Percentiles rank a stretch among this genome's conserved stretches.
These are phyloP conservation scores for Apis florea DNA, from an alignment of 1,140 invertebrate species.

Conservation along the genomic window DNA sequence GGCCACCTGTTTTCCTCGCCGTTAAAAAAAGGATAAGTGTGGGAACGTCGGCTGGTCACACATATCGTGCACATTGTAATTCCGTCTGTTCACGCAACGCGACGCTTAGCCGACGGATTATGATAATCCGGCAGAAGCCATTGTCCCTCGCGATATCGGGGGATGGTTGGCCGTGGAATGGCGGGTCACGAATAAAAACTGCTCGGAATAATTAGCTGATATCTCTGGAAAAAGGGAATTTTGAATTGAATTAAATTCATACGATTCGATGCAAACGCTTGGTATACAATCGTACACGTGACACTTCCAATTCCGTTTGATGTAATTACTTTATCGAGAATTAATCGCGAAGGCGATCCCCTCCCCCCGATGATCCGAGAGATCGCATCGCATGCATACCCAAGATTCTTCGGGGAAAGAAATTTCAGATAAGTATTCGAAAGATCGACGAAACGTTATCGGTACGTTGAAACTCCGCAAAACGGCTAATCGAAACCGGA, in stretches of 20 bases:
- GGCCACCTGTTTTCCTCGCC: conserved; percentile 53
- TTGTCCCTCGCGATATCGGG: conserved; percentile 1
- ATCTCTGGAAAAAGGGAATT: background rate
- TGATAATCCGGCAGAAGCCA: conserved; percentile 47
- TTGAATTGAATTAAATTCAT: background rate
- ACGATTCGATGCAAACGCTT: too few species aligned
- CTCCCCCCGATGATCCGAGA: too few species aligned
- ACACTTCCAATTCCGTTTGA: too few species aligned
- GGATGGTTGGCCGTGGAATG: conserved; percentile 5
- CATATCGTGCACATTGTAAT: conserved; percentile 50
- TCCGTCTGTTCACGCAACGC: conserved; percentile 36
- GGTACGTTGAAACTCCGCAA: background rate
- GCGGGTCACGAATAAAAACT: background rate
- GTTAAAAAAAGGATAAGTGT: conserved; percentile 56
- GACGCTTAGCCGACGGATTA: conserved; percentile 44
- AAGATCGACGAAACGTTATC: background rate
- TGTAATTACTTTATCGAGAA: too few species aligned
- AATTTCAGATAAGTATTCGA: background rate
- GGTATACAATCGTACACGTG: too few species aligned
- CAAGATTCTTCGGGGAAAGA: background rate
- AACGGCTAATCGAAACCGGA: conserved; percentile 21
- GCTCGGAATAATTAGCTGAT: background rate
- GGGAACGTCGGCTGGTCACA: conserved; percentile 53
- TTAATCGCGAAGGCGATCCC: too few species aligned
- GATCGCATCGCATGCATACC: too few species aligned